phyloP scores from a whole-genome alignment of 2,888 invertebrate species.

The Tetragonula carbonaria region DNA sequence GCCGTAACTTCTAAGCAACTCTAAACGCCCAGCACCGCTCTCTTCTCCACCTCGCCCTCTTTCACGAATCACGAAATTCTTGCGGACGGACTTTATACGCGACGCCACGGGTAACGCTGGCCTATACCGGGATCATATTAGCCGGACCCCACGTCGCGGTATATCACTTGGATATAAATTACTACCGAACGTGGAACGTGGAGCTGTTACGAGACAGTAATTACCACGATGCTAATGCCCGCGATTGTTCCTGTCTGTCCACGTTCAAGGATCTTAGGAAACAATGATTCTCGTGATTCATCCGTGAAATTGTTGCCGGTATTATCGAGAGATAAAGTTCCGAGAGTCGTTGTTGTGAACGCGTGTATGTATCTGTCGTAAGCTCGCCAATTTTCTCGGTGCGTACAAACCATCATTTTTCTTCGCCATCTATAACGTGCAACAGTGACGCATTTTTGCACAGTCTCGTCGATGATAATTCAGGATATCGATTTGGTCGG shows the following conservation, averaged over 20 bases:
- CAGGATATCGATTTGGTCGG: slow-evolving; percentile 43
- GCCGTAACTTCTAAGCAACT: slow-evolving; percentile 51
- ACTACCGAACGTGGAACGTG: slow-evolving; percentile 42
- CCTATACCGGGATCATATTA: slow-evolving; percentile 47
- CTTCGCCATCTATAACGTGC: slow-evolving; percentile 32
- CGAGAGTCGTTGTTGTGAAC: not conserved
- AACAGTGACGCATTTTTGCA: slow-evolving; percentile 38
- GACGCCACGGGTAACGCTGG: not conserved
- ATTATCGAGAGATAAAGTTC: slow-evolving; percentile 7
- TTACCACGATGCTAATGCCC: slow-evolving; percentile 40
- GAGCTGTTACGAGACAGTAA: slow-evolving; percentile 54
- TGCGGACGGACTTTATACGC: slow-evolving; percentile 33
- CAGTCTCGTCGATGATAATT: slow-evolving; percentile 32
- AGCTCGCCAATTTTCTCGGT: slow-evolving; percentile 34
- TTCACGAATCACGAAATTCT: slow-evolving; percentile 45
- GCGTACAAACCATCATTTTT: slow-evolving; percentile 39
- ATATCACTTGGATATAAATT: slow-evolving; percentile 64
- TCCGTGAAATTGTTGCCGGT: slow-evolving; percentile 49
- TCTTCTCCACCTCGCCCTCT: not conserved
- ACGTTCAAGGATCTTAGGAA: slow-evolving; percentile 31
- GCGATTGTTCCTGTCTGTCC: slow-evolving; percentile 45
- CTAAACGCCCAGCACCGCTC: not conserved
- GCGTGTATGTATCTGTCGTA: not conserved
- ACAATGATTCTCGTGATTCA: slow-evolving; percentile 28
- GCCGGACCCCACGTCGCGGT: slow-evolving; percentile 32